Evolutionary conservation across 1,140 invertebrate genomes (phyloP), one percentile per base, ranked within the genome.

Genomic region (Eueides isabella): DNA sequence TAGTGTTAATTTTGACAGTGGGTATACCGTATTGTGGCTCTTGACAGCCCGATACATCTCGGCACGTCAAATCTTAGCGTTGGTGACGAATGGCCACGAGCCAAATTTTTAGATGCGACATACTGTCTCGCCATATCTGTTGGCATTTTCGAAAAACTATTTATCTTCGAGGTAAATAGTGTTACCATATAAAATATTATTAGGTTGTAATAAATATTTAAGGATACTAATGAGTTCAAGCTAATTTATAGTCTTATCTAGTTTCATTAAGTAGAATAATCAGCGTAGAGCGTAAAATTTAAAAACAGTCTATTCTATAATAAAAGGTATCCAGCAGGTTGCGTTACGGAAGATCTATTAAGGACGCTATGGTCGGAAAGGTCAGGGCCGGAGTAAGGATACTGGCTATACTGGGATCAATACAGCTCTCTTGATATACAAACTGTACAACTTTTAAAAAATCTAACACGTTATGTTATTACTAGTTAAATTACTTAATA

Each of bases 51-150:
- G 35, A 38, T 38, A 38, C 44, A 44, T 67, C 26, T 7, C 38
- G n/a, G 30, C 70, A 68, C 67, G 61, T 67, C 71, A 75, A 61
- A 44, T 74, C 67, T 33, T 41, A 29, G 71, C 71, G 48, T 23
- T 71, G 61, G 61, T 55, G 81, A 19, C 48, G 31, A 44, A 67
- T 88, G 87, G 84, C 83, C 76, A 61, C 67, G 79, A 84, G 87
- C 84, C 87, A 88, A 85, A 76, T 71, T 61, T 72, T 76, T 80
- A 79, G 74, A 81, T 79, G 71, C 83, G 87, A 86, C 85, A 85
- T 80, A 80, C 84, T 79, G 87, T 87, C 85, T 86, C 76, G 72
- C 33, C 67, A 38, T 64, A 48, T 29, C 65, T 23, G 44, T 48
- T 19, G 19, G 9, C 19, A 11, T 55, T 55, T 61, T 71, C 61